Conservation (phyloP, 2,888 invertebrate genomes). For the Pinctada fucata region DNA sequence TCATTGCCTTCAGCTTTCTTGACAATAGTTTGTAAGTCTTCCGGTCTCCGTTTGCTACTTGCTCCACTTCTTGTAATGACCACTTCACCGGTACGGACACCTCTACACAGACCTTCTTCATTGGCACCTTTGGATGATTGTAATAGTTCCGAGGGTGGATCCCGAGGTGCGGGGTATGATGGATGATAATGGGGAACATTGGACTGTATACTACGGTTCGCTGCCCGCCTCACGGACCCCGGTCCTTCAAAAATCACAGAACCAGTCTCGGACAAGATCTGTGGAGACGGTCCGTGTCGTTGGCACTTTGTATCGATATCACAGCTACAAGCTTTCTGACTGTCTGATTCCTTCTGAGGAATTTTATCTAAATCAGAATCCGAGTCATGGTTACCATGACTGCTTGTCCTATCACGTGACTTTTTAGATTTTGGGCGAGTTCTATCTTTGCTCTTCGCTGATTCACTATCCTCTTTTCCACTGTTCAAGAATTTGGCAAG, state of each 20-base stretch:
- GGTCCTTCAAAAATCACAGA: slow-evolving; percentile 5
- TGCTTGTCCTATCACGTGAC: neutral
- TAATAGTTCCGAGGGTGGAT: slow-evolving; percentile 5
- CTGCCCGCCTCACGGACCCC: neutral
- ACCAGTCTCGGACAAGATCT: slow-evolving; percentile 5
- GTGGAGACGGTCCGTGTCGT: slow-evolving; percentile 4
- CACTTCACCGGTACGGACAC: slow-evolving; percentile 20
- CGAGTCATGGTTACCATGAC: slow-evolving; percentile 15
- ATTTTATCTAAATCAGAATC: slow-evolving; percentile 33
- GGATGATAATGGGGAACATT: slow-evolving; percentile 34
- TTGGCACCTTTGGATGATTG: slow-evolving; percentile 1
- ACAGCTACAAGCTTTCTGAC: slow-evolving; percentile 18
- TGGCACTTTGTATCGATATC: slow-evolving; percentile 31
- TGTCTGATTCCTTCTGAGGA: slow-evolving; percentile 28
- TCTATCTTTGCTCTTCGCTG: neutral
- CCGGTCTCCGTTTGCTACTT: neutral
- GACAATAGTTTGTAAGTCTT: neutral
- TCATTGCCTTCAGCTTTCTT: slow-evolving; percentile 5
- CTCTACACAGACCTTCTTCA: slow-evolving; percentile 15
- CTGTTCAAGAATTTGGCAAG: neutral
- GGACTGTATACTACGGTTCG: slow-evolving; percentile 21
- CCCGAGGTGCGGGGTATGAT: neutral
- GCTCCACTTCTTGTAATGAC: slow-evolving; percentile 5
- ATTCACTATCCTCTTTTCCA: slow-evolving; percentile 9
- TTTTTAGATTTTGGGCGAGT: neutral